A percentile compares a stretch with the other conserved stretches of the same genome.
These are phyloP conservation scores for Trissonchulus latispiculum DNA, from an alignment of 2,888 invertebrate species.

Conservation along the genomic window DNA sequence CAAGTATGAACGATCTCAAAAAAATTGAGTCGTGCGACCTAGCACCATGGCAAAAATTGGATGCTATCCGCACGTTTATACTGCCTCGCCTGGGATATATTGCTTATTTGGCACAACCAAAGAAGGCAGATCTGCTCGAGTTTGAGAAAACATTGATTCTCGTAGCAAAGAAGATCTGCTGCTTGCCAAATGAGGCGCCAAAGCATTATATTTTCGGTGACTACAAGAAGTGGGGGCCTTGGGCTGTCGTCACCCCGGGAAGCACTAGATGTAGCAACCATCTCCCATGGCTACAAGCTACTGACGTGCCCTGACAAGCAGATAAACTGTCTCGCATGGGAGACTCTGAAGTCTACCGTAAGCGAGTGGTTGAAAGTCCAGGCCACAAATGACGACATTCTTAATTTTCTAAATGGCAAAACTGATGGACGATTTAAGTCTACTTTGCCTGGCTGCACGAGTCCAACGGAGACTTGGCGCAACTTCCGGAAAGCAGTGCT, in stretches of 20 bases:
- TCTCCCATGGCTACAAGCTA: neutral
- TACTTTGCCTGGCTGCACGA: too few relatives aligned
- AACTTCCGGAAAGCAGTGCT: too few relatives aligned
- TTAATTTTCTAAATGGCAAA: too few relatives aligned
- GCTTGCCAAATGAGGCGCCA: neutral
- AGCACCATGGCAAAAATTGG: conserved; percentile 9
- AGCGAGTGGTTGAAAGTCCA: too few relatives aligned
- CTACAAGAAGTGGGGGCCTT: neutral
- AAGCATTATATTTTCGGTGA: neutral
- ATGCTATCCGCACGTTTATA: conserved; percentile 7
- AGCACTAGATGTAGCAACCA: neutral
- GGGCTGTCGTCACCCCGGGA: neutral
- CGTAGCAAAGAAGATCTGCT: too few relatives aligned
- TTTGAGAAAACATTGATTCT: too few relatives aligned
- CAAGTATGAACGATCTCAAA: neutral
- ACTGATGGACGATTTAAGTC: too few relatives aligned
- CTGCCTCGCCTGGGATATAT: neutral
- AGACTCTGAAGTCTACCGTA: too few relatives aligned
- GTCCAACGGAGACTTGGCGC: too few relatives aligned
- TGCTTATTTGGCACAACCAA: neutral
- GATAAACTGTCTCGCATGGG: too few relatives aligned
- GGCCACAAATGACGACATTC: too few relatives aligned
- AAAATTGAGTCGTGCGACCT: neutral
- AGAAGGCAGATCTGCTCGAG: neutral
- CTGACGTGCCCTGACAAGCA: neutral